These are phyloP conservation scores for Xestia c-nigrum DNA, from an alignment of 2,888 invertebrate species.

Conservation along the genomic window DNA sequence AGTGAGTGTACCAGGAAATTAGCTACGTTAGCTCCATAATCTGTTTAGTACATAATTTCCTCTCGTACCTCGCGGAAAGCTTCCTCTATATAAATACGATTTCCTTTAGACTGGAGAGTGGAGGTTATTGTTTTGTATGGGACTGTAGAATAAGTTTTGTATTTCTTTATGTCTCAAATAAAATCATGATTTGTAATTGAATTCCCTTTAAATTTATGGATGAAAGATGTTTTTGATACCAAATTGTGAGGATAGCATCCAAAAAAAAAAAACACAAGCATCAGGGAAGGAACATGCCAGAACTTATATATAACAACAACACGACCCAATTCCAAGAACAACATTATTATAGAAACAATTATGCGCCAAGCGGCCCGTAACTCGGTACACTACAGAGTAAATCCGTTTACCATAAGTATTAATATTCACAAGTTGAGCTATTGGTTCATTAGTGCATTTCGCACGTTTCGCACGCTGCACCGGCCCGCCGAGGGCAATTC, in stretches of 20 bases:
- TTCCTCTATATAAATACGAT: constrained; percentile 74
- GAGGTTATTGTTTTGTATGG: constrained; percentile 49
- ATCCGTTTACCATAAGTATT: constrained; percentile 57
- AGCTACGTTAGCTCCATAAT: constrained; percentile 83
- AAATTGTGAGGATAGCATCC: background rate
- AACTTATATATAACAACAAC: constrained; percentile 16
- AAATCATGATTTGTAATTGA: background rate
- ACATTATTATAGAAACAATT: constrained; percentile 35
- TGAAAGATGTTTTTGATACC: background rate
- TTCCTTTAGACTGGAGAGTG: constrained; percentile 68
- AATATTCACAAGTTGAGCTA: constrained; percentile 64
- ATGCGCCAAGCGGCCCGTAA: constrained; percentile 30
- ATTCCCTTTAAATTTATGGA: background rate
- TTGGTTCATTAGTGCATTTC: constrained; percentile 78
- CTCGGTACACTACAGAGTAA: constrained; percentile 21
- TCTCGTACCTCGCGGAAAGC: constrained; percentile 71
- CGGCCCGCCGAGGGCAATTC: constrained; percentile 69
- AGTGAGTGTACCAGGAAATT: constrained; percentile 82
- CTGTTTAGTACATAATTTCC: constrained; percentile 86
- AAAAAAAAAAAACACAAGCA: background rate
- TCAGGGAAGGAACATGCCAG: background rate
- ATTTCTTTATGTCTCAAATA: background rate
- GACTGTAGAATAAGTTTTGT: constrained; percentile 6
- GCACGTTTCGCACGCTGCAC: constrained; percentile 66
- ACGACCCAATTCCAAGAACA: constrained; percentile 24